phyloP scores from a whole-genome alignment of 1,140 invertebrate species.

The Panagrolaimus sp. region DNA sequence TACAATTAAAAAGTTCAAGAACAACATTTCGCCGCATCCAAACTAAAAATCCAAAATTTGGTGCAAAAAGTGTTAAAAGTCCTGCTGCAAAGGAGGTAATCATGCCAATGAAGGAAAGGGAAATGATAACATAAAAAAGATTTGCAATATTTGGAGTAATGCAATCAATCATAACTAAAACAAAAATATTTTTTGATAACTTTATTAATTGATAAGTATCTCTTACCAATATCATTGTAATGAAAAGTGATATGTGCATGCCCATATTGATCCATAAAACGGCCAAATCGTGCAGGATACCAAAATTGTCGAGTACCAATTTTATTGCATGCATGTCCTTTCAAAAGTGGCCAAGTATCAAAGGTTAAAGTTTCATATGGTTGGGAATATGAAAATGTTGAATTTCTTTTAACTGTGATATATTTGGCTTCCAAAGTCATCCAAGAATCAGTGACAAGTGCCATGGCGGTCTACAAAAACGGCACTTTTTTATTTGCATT shows the following conservation, averaged over 20 bases:
- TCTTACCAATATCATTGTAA: neutral
- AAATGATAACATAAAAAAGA: constrained; percentile 11
- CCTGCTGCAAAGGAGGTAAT: neutral
- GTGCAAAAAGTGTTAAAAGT: neutral
- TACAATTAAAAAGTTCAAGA: neutral
- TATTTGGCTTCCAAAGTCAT: no score
- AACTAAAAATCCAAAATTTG: neutral
- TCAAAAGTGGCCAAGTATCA: neutral
- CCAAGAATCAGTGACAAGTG: no score
- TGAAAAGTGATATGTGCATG: constrained; percentile 6
- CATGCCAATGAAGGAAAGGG: neutral
- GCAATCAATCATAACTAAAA: constrained; percentile 9
- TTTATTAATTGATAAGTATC: neutral
- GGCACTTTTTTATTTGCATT: no score
- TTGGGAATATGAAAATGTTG: neutral
- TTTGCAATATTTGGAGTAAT: constrained; percentile 14
- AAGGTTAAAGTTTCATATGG: neutral
- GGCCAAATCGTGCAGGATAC: neutral
- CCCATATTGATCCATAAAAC: neutral
- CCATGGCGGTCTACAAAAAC: no score
- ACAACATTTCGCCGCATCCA: constrained; percentile 1
- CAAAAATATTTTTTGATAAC: neutral
- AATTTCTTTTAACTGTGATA: no score
- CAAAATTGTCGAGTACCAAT: neutral
- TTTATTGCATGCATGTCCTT: neutral